These are phyloP conservation scores for Hydractinia symbiolongicarpus DNA, from an alignment of 30 jellyfish, hydroid and myxozoan genomes.

Conservation along the genomic window DNA sequence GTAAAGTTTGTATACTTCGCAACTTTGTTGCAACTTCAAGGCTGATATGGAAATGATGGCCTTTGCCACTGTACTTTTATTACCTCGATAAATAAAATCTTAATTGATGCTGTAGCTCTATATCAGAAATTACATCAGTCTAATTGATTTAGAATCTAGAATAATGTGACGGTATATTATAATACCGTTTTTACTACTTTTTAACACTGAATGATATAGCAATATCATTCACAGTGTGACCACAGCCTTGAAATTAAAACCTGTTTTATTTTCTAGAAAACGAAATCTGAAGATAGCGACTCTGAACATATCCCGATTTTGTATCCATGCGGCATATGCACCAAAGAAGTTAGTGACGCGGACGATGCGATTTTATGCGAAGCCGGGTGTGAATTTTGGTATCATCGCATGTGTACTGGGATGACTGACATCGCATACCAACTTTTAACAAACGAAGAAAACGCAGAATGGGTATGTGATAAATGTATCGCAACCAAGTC, in stretches of 20 bases:
- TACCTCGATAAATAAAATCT: no score
- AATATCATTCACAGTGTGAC: no score
- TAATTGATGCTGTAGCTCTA: no score
- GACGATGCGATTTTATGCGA: slow-evolving; percentile 97
- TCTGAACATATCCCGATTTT: slow-evolving; percentile 37
- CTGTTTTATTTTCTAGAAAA: not conserved
- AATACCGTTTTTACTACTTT: no score
- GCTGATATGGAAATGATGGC: no score
- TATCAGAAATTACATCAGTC: no score
- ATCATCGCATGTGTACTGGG: slow-evolving; percentile 89
- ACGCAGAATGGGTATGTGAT: slow-evolving; percentile 99
- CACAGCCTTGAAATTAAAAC: not conserved
- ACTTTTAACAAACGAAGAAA: slow-evolving; percentile 84
- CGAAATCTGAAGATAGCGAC: slow-evolving; percentile 14
- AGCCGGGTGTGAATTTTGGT: slow-evolving; percentile 97
- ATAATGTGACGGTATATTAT: no score
- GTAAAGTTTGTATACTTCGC: no score
- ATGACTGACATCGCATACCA: slow-evolving; percentile 90
- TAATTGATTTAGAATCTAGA: no score
- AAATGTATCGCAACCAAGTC: slow-evolving; percentile 83
- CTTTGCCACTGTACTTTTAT: no score
- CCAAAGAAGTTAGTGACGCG: slow-evolving; percentile 78
- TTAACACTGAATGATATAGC: no score
- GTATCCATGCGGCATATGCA: slow-evolving; percentile 96
- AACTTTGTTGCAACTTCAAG: no score